Percentiles rank a stretch among this genome's conserved stretches.
phyloP scores from a whole-genome alignment of 2,113 vertebrate species.

The Callocephalon fimbriatum region DNA sequence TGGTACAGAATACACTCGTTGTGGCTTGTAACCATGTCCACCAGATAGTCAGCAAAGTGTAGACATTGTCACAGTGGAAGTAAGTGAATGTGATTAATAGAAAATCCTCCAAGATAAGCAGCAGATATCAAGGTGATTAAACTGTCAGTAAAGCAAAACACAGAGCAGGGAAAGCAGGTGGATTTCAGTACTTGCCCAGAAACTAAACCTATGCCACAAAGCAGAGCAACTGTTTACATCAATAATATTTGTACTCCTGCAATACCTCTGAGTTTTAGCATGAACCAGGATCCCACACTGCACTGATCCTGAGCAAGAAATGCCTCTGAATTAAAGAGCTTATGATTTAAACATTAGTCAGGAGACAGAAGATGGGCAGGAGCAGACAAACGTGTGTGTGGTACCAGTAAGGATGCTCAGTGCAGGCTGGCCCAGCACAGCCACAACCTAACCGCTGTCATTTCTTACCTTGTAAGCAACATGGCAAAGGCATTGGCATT shows the following conservation, averaged over 20 bases:
- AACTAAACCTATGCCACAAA: background rate
- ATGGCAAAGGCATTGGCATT: background rate
- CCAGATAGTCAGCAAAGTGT: conserved; percentile 24
- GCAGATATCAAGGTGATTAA: conserved; percentile 46
- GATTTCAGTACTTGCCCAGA: background rate
- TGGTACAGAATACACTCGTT: conserved; percentile 27
- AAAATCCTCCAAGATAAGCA: conserved; percentile 46
- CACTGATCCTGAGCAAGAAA: background rate
- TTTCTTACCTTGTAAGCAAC: background rate
- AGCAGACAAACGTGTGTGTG: background rate
- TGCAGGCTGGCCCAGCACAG: background rate
- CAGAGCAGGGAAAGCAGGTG: background rate
- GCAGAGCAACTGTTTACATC: background rate
- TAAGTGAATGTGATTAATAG: conserved; percentile 2
- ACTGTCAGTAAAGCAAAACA: conserved; percentile 37
- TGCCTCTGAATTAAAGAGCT: conserved; percentile 2
- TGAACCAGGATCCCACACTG: background rate
- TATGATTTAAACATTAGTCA: conserved; percentile 24
- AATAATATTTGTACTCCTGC: background rate
- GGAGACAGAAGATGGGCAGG: background rate
- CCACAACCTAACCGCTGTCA: conserved; percentile 5
- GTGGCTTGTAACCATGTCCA: conserved; percentile 27
- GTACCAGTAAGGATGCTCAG: background rate
- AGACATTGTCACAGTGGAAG: conserved; percentile 8
- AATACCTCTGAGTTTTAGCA: background rate